These are phyloP conservation scores for Apis florea DNA, from an alignment of 1,140 invertebrate genomes.

Conservation along the genomic window DNA sequence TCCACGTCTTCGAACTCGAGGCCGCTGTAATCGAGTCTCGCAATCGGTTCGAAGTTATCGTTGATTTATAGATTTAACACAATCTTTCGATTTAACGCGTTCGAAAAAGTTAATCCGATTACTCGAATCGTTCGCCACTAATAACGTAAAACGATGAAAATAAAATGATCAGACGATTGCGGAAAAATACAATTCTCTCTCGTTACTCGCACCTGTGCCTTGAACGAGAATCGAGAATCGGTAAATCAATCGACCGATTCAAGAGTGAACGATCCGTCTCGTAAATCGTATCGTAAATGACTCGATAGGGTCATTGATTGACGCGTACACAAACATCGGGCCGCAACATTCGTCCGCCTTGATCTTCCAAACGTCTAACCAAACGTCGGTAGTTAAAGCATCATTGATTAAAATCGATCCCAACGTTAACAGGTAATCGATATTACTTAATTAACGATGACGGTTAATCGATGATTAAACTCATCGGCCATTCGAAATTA, in stretches of 20 bases:
- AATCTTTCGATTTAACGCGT: not conserved
- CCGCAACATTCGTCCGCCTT: not conserved
- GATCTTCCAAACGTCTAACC: not conserved
- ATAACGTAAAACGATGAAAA: too few relatives aligned
- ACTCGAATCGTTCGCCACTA: too few relatives aligned
- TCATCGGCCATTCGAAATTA: not conserved
- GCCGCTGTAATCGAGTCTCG: not conserved
- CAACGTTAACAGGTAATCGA: not conserved
- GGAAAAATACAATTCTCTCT: too few relatives aligned
- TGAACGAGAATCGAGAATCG: not conserved
- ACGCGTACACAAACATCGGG: not conserved
- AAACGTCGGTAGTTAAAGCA: not conserved
- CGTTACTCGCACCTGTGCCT: not conserved
- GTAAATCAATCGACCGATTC: not conserved
- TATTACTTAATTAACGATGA: not conserved
- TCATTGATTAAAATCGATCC: not conserved
- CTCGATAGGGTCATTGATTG: not conserved
- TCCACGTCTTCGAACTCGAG: not conserved
- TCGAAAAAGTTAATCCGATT: not conserved
- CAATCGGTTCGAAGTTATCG: not conserved
- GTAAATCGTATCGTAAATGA: not conserved
- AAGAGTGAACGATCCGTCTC: not conserved
- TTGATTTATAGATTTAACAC: not conserved
- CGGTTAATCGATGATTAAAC: too few relatives aligned
- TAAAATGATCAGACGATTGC: too few relatives aligned